Evolutionary conservation across 2,113 vertebrate genomes (phyloP).

Genomic region (Ceyx melanurus): DNA sequence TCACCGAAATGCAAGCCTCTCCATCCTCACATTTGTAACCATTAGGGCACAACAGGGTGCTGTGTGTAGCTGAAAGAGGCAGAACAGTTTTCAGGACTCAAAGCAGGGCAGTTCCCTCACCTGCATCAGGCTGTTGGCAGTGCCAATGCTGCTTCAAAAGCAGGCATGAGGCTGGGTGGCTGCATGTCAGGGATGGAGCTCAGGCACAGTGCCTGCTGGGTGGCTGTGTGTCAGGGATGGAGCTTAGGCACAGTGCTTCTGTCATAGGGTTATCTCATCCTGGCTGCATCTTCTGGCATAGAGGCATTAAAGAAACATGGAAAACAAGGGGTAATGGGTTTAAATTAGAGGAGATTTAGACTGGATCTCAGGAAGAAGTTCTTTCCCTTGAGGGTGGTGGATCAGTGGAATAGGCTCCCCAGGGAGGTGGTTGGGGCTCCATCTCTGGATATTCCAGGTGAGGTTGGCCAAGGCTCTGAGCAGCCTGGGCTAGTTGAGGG

Average conservation of each 20-base stretch:
- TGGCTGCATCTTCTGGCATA: not conserved
- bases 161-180: not conserved
- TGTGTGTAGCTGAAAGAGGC: conserved; percentile 83
- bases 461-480: too few species aligned
- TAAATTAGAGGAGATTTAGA: too few species aligned
- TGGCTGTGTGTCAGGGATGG: not conserved
- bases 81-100: not conserved
- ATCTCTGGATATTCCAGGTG: too few species aligned
- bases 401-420: too few species aligned
- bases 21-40: conserved; percentile 85
- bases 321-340: not conserved
- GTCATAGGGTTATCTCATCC: not conserved
- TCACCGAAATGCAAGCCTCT: conserved; percentile 83
- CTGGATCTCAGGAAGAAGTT: too few species aligned
- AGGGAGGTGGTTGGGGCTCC: too few species aligned
- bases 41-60: conserved; percentile 80
- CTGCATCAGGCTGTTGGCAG: not conserved
- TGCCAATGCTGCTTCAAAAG: not conserved
- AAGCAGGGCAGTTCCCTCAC: not conserved
- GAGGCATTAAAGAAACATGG: not conserved
- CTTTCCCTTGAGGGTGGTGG: too few species aligned
- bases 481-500: too few species aligned
- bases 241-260: not conserved
- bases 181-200: not conserved
- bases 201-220: too few species aligned